A percentile compares a stretch with the other conserved stretches of the same genome.
phyloP scores from a whole-genome alignment of 2,888 invertebrate species.

The Eumacrocentrus americanus region DNA sequence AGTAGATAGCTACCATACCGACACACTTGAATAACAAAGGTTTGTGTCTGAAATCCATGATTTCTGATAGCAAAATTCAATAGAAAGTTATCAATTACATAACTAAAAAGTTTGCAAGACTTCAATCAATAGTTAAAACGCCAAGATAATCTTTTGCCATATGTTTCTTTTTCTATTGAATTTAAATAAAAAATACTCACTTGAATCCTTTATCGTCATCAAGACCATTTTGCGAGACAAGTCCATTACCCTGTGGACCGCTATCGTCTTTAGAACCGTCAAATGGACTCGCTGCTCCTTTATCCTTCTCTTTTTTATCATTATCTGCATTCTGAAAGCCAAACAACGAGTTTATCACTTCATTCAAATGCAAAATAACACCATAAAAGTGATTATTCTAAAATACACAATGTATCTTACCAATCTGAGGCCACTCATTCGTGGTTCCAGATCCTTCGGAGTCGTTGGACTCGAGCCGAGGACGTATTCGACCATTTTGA shows the following conservation, averaged over 20 bases:
- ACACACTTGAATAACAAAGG: neutral
- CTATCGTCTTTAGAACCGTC: slow-evolving; percentile 66
- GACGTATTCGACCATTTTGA: slow-evolving; percentile 99
- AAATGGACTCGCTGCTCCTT: slow-evolving; percentile 66
- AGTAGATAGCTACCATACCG: neutral
- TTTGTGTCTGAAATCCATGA: neutral
- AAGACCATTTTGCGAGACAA: slow-evolving; percentile 71
- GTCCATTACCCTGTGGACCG: slow-evolving; percentile 65
- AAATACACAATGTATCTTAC: slow-evolving; percentile 46
- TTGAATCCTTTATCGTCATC: slow-evolving; percentile 91
- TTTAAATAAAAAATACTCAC: slow-evolving; percentile 66
- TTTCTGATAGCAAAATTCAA: neutral
- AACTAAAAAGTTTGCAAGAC: neutral
- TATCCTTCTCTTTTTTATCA: slow-evolving; percentile 64
- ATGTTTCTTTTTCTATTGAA: too few species aligned
- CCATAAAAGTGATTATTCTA: too few species aligned
- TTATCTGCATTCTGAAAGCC: slow-evolving; percentile 51
- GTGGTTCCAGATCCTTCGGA: slow-evolving; percentile 58
- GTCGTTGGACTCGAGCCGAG: slow-evolving; percentile 87
- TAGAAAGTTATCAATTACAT: neutral
- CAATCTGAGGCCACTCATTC: slow-evolving; percentile 59
- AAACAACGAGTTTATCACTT: neutral
- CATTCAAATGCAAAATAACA: too few species aligned
- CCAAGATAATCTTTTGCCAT: neutral
- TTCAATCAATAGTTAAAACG: neutral